These are phyloP conservation scores for Sinelater perroti DNA, from an alignment of 2,888 invertebrate species.

Conservation along the genomic window DNA sequence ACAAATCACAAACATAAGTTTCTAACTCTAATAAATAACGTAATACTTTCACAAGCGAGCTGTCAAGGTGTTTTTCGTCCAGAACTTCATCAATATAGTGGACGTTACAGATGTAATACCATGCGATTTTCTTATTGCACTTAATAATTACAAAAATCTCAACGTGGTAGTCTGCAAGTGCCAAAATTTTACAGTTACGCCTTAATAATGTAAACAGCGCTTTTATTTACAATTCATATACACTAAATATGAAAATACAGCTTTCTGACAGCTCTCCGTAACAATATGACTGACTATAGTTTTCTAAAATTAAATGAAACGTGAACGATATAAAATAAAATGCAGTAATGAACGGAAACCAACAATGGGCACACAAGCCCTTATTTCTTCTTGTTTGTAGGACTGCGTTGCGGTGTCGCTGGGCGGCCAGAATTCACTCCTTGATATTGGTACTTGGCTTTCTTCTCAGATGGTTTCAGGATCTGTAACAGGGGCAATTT, in stretches of 20 bases:
- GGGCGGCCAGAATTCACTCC: conserved; percentile 88
- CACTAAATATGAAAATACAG: conserved; percentile 22
- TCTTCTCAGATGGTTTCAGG: conserved; percentile 98
- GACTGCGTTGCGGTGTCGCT: conserved; percentile 84
- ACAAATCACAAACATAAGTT: conserved; percentile 33
- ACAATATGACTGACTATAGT: conserved; percentile 31
- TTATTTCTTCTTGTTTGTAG: conserved; percentile 75
- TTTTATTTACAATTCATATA: conserved; percentile 20
- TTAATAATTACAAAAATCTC: background rate
- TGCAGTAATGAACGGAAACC: conserved; percentile 32
- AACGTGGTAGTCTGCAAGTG: background rate
- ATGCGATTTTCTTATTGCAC: conserved; percentile 11
- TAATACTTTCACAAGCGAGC: conserved; percentile 36
- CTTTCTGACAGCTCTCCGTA: conserved; percentile 28
- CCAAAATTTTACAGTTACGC: background rate
- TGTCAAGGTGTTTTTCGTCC: conserved; percentile 14
- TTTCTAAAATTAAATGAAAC: conserved; percentile 33
- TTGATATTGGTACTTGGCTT: conserved; percentile 98
- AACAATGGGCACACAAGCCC: conserved; percentile 45
- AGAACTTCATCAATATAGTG: background rate
- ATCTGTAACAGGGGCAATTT: conserved; percentile 75
- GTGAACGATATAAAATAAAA: conserved; percentile 34
- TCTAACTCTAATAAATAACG: conserved; percentile 35
- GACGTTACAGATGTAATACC: background rate
- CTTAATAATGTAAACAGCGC: background rate